Evolutionary conservation across 2,888 invertebrate species (phyloP).

Genomic region (Mesodorylaimus sp.): DNA sequence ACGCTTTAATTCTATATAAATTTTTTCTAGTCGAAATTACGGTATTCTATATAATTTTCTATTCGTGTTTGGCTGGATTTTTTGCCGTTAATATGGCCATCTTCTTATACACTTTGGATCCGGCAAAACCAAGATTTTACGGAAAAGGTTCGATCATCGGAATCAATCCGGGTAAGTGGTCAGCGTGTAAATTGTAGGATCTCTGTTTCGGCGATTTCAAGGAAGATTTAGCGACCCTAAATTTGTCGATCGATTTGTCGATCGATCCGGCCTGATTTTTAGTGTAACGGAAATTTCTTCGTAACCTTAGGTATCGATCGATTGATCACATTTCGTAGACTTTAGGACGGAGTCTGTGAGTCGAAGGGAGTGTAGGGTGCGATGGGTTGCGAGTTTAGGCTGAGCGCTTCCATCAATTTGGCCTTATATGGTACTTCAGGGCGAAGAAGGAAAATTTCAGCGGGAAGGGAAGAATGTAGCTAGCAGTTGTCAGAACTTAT

Average conservation of each 20-base stretch:
- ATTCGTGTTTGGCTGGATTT: constrained; percentile 72
- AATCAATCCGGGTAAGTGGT: constrained; percentile 62
- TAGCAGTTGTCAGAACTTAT: too few relatives aligned
- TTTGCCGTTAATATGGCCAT: constrained; percentile 81
- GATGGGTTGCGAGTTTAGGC: too few relatives aligned
- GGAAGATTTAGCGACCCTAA: neutral
- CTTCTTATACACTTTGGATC: constrained; percentile 76
- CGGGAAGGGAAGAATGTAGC: too few relatives aligned
- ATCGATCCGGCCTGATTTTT: too few relatives aligned
- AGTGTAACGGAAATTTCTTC: neutral
- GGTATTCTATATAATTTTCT: constrained; percentile 87
- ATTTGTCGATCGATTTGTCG: too few relatives aligned
- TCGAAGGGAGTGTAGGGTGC: neutral
- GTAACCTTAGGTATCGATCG: neutral
- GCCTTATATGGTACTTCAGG: too few relatives aligned
- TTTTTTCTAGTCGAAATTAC: constrained; percentile 68
- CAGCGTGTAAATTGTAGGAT: neutral
- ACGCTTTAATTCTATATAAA: too few relatives aligned
- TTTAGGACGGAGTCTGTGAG: neutral
- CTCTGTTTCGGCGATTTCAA: neutral
- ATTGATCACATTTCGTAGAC: neutral
- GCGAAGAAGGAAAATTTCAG: too few relatives aligned
- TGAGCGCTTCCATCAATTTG: too few relatives aligned
- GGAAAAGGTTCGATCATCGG: constrained; percentile 68
- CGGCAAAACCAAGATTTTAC: constrained; percentile 70